Evolutionary conservation across 1,140 invertebrate species (phyloP), one percentile per base, ranked within the genome.

Genomic region (Papilio polyxenes): DNA sequence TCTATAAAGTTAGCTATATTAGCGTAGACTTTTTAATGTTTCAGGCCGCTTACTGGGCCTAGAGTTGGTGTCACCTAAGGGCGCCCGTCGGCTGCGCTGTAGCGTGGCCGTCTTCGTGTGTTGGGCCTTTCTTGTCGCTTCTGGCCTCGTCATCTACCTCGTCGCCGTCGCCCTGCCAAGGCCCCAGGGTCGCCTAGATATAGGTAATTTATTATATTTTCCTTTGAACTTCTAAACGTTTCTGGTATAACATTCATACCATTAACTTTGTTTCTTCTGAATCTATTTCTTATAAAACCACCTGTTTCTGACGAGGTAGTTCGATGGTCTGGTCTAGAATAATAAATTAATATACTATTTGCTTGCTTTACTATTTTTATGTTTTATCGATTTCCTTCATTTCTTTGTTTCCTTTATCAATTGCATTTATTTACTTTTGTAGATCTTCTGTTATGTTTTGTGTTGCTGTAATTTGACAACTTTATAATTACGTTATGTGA

Each of bases 41-140:
- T 84, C 92, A 94, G 93, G 92, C 89, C 90, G 87, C 15, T 86
- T 92, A 82, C 85, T 92, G 79, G 91, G 93, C 89, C 89, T 93
- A 72, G 90, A 91, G 84, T 81, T 93, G 89, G 87, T 90, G 83
- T 92, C 91, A 56, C 82, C 89, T 44, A 85, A 86, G 82, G 85
- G 88, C 44, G 76, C 86, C 11, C 87, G 87, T 44, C 85, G 87
- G 40, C 84, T 93, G 7, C 90, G 93, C 77, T 92, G 92, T 86
- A 91, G 91, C 82, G 89, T 92, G 20, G 93, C 89, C 8, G 92
- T 94, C 75, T 93, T 92, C 87, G 88, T 91, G 49, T 93, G 92
- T 85, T 93, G 92, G 90, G 87, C 89, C 5, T 82, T 93, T 78
- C 75, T 93, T 53, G 89, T 93, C n/a, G 89, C 90, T 37, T 84